These are phyloP conservation scores for Dendrocincla tyrannina DNA, from an alignment of 2,797 vertebrate genomes.

Conservation along the genomic window DNA sequence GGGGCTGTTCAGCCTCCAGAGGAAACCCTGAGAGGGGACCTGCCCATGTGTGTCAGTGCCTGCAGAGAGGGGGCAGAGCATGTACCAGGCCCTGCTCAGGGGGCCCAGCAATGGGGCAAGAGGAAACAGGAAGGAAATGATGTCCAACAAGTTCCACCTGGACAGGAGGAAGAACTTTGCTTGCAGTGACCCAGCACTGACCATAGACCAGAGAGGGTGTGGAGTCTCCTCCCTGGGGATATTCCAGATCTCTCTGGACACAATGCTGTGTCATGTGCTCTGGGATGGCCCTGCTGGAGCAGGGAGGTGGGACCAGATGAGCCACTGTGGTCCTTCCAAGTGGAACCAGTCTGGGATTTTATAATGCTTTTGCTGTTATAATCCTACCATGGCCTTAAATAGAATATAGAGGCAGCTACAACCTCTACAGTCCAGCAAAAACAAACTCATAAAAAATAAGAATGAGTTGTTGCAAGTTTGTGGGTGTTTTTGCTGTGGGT, in stretches of 20 bases:
- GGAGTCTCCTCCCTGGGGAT: neutral
- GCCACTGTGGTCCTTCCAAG: neutral
- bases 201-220: neutral
- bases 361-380: neutral
- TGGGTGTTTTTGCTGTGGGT: neutral
- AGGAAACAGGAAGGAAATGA: neutral
- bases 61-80: neutral
- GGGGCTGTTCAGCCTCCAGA: neutral
- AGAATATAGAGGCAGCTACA: neutral
- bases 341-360: neutral
- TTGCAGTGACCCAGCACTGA: neutral
- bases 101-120: neutral
- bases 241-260: neutral
- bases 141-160: neutral
- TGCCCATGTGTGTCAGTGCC: neutral
- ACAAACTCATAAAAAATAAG: neutral
- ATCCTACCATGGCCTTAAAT: neutral
- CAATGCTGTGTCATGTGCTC: neutral
- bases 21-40: neutral
- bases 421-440: neutral
- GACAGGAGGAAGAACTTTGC: neutral
- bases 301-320: neutral
- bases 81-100: neutral
- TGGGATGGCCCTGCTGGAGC: neutral
- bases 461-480: neutral